These are phyloP conservation scores for Sycophila texana DNA, from an alignment of 2,888 invertebrate genomes.

Conservation along the genomic window DNA sequence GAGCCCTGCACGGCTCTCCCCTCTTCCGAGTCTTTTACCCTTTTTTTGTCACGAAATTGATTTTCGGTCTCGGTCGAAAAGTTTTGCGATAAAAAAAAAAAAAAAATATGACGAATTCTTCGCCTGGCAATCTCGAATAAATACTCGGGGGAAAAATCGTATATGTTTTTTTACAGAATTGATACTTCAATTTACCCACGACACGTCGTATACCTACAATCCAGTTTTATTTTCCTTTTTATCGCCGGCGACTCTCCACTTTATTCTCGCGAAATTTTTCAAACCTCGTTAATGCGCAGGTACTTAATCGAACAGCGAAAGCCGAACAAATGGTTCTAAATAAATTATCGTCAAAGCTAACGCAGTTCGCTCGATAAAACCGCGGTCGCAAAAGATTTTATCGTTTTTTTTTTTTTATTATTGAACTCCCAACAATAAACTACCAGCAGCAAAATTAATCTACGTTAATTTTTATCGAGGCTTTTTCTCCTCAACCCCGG, in stretches of 20 bases:
- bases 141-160: constrained; percentile 3
- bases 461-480: no score
- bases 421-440: no score
- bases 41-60: not conserved
- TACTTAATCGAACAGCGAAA: no score
- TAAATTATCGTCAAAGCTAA: no score
- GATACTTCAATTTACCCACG: not conserved
- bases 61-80: not conserved
- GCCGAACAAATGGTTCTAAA: no score
- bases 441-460: no score
- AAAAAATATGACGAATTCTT: not conserved
- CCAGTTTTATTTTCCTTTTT: not conserved
- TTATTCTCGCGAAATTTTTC: not conserved
- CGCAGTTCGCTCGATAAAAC: no score
- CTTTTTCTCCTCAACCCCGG: no score
- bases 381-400: no score
- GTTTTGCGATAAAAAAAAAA: constrained; percentile 8
- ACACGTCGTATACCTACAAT: not conserved
- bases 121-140: constrained; percentile 1
- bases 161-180: not conserved
- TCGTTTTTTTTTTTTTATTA: no score
- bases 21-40: not conserved
- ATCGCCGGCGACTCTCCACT: no score
- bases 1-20: not conserved
- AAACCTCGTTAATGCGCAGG: not conserved